Conservation (phyloP, 2,113 vertebrate genomes). For the Platichthys stellatus region DNA sequence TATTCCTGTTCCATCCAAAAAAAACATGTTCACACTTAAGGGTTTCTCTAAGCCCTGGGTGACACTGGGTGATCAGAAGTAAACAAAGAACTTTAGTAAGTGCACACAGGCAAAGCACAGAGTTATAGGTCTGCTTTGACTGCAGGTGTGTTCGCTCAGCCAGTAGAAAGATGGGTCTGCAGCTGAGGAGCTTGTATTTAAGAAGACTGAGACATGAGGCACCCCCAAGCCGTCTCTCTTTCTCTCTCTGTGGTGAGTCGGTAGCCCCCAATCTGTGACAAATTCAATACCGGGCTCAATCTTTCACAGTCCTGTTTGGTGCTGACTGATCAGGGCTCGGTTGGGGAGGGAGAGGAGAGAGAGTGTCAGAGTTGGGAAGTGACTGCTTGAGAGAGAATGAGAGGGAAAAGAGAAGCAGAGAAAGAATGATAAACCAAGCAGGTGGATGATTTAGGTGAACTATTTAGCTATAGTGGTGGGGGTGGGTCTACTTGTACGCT, state of each 20-base stretch:
- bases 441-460: neutral
- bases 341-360: slow-evolving; percentile 6
- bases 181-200: slow-evolving; percentile 52
- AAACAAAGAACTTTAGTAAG: neutral
- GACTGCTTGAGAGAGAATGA: slow-evolving; percentile 9
- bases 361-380: slow-evolving; percentile 45
- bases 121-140: slow-evolving; percentile 36
- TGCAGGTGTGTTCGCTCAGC: slow-evolving; percentile 34
- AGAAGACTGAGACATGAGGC: slow-evolving; percentile 35
- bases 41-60: neutral
- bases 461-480: too few relatives aligned
- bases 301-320: slow-evolving; percentile 66
- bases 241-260: slow-evolving; percentile 13
- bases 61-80: too few relatives aligned
- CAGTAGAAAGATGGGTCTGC: slow-evolving; percentile 62
- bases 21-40: neutral
- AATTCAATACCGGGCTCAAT: slow-evolving; percentile 55
- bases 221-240: slow-evolving; percentile 7
- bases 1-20: neutral
- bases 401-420: slow-evolving; percentile 16
- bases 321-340: slow-evolving; percentile 52
- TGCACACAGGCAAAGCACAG: slow-evolving; percentile 19
- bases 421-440: slow-evolving; percentile 23
- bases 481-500: too few relatives aligned
- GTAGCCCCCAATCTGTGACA: slow-evolving; percentile 59